A percentile compares a stretch with the other conserved stretches of the same genome.
Evolutionary conservation across 1,140 invertebrate genomes (phyloP).

Genomic region (Hestina assimilis): DNA sequence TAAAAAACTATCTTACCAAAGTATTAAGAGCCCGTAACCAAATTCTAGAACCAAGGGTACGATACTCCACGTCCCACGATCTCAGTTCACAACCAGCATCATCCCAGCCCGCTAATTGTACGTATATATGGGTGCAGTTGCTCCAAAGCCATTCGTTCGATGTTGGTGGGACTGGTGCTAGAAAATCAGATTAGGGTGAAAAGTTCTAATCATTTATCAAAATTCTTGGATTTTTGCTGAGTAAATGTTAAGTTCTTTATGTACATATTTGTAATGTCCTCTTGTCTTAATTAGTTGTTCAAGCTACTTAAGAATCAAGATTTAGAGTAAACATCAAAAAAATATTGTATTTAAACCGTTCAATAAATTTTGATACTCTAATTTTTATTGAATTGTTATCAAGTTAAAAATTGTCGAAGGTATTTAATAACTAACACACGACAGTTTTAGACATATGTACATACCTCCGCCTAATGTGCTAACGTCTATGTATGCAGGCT

Average conservation of each 20-base stretch:
- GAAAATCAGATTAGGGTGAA: slow-evolving; percentile 5
- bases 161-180: slow-evolving; percentile 60
- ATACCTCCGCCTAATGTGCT: slow-evolving; percentile 68
- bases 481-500: slow-evolving; percentile 67
- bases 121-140: slow-evolving; percentile 56
- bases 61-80: slow-evolving; percentile 54
- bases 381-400: too few species aligned
- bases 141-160: slow-evolving; percentile 69
- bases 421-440: too few species aligned
- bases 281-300: too few species aligned
- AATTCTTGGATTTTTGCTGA: too few species aligned
- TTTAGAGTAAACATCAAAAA: too few species aligned
- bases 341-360: too few species aligned
- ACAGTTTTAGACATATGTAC: slow-evolving; percentile 21
- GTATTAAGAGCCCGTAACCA: slow-evolving; percentile 56
- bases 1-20: slow-evolving; percentile 43
- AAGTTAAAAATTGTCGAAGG: too few species aligned
- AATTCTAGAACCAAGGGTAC: slow-evolving; percentile 39
- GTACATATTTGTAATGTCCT: too few species aligned
- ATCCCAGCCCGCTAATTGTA: slow-evolving; percentile 64
- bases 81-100: slow-evolving; percentile 59
- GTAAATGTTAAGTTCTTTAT: too few species aligned
- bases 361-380: too few species aligned
- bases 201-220: too few species aligned
- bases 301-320: too few species aligned